Percentiles rank a stretch among this genome's conserved stretches.
Evolutionary conservation across 2,113 vertebrate genomes (phyloP).

Genomic region (Amblyornis subalaris): DNA sequence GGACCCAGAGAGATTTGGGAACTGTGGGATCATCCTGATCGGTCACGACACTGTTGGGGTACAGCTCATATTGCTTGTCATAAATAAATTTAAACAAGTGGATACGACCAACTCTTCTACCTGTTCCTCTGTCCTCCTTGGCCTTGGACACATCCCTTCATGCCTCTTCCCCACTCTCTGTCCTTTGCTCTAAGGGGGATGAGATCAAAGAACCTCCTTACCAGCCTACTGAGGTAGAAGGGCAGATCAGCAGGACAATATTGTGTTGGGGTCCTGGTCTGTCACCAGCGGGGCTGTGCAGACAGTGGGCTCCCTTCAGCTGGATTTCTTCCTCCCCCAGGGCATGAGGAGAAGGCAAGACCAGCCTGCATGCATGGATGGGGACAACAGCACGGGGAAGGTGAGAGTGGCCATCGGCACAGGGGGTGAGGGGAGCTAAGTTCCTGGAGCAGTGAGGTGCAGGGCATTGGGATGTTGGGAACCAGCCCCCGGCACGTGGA

Average conservation of each 20-base stretch:
- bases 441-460: background rate
- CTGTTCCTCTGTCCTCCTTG: background rate
- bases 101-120: background rate
- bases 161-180: background rate
- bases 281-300: background rate
- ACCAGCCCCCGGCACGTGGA: rapidly evolving
- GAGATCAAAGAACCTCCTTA: background rate
- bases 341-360: background rate
- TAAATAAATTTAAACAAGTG: background rate
- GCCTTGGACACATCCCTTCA: rapidly evolving
- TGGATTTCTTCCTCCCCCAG: background rate
- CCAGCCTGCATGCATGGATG: rapidly evolving
- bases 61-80: background rate
- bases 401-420: rapidly evolving
- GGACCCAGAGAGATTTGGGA: background rate
- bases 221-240: background rate
- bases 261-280: background rate
- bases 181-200: background rate
- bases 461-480: rapidly evolving
- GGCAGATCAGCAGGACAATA: background rate
- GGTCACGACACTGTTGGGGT: background rate
- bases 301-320: background rate
- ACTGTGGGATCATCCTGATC: background rate
- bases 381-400: background rate
- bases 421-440: background rate